Evolutionary conservation across 2,888 invertebrate species (phyloP), one percentile per base, ranked within the genome.

Genomic region (Reticulitermes lucifugus): DNA sequence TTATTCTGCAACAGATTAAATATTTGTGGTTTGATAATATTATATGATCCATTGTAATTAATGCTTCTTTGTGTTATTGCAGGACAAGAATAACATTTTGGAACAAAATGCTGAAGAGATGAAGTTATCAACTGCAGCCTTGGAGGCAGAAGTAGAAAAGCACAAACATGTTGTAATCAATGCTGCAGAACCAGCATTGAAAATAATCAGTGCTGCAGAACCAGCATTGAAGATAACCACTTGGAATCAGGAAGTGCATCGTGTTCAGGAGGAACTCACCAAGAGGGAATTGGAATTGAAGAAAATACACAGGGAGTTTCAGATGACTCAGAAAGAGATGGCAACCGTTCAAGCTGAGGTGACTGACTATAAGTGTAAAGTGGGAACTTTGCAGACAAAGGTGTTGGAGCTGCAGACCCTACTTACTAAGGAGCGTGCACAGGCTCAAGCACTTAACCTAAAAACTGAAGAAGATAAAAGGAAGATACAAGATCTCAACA

Each of bases 401-500:
- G 83, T 86, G 46, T 86, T 86, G 22, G 88, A 89, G 81, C 85
- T 89, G 25, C 88, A 88, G 85, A 85, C 87, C 22, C 86, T 87
- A n/a, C 86, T 88, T 77, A 86, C 86, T 25, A 90, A 91, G 79
- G 91, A 89, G 86, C 90, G 91, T 79, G 92, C 91, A 88, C 93
- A 93, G 87, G 91, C 92, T 75, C 94, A 92, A 25, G 5, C 51
- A 22, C 75, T 51, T 25, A 35, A 46, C 65, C 46, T 55, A 35
- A 55, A 35, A 71, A 71, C 18, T 25, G 83, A 83, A 51, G 83
- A 94, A 90, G 95, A 95, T 89, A 91, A 92, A 4, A 93, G 93
- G 87, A 93, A 93, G 79, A 95, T 96, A 87, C 93, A 95, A 89
- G 96, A 96, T 91, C 90, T 96, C 60, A 95, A 95, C 88, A 92